Base-by-base conservation (phyloP, 2,797 vertebrate genomes). In the Arctocebus calabarensis region DNA sequence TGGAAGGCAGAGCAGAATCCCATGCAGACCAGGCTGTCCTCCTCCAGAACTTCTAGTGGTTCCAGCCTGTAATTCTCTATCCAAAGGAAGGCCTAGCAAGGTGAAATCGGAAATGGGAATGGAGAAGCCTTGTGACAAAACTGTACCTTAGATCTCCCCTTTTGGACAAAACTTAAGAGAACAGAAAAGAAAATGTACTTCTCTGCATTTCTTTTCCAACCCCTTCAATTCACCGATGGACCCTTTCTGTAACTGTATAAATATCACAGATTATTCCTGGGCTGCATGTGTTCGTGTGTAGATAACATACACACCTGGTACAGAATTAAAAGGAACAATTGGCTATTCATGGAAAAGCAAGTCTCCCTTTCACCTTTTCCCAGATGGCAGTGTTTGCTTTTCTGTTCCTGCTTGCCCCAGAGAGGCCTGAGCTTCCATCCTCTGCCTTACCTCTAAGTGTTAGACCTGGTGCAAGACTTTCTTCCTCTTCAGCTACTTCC, bases 331-430 rank as follows among this genome's bases (percentile, higher is more conserved):
- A 91, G 52, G 17, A 92, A 79, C 64, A 94, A 83, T 73, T 40
- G 3, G 17, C 19, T 37, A 62, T 75, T 87, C 22, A 1, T 10
- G 74, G 55, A 74, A 57, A 86, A 68, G 48, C 32, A 84, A 64
- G 57, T 29, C n/a, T 88, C 37, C 74, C 45, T 83, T 62, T 70
- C n/a, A 25, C 5, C 7, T 45, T 12, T 71, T 75, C 62, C 84
- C 93, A 83, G 78, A 91, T 61, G 55, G 52, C 74, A 45, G 25
- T 71, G n/a, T 95, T 94, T 88, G 82, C 43, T 64, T 93, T 90
- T 27, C 68, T 64, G n/a, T 52, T 66, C 48, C 87, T 87, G 40
- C 40, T 75, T 94, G 37, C 59, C 52, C 29, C 12, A 48, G 16
- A 34, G 57, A 87, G 57, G 16, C 34, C 66, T 75, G 25, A 12